Percentiles rank a stretch among this genome's conserved stretches.
Conservation (phyloP, 2,888 invertebrate species). For the Heliconius charithonia region DNA sequence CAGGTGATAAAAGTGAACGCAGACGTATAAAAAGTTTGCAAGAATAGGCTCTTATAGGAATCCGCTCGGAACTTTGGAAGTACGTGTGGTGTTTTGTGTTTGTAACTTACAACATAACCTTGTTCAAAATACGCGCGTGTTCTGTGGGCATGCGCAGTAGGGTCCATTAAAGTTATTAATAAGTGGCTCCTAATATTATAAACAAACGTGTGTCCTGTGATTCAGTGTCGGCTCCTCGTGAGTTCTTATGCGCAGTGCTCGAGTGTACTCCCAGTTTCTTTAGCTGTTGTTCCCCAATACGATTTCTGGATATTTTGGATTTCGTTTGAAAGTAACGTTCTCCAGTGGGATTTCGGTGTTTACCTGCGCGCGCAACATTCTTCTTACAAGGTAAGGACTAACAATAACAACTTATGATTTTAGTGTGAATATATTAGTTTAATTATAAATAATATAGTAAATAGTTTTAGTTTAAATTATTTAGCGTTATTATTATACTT, state of each 20-base stretch:
- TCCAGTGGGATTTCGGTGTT: constrained; percentile 81
- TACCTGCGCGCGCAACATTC: constrained; percentile 81
- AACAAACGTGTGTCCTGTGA: constrained; percentile 75
- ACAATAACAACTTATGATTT: background rate
- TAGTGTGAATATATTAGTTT: background rate
- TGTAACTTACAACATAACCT: constrained; percentile 78
- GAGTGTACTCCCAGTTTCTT: constrained; percentile 54
- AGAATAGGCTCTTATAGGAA: constrained; percentile 67
- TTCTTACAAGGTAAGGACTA: constrained; percentile 71
- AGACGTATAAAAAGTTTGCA: constrained; percentile 57
- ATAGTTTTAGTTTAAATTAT: constrained; percentile 13
- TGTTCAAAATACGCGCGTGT: constrained; percentile 78
- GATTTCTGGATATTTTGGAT: constrained; percentile 56
- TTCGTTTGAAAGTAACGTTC: constrained; percentile 72
- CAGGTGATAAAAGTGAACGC: constrained; percentile 52
- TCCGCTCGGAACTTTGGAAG: constrained; percentile 65
- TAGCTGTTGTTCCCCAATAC: constrained; percentile 48
- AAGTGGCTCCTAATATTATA: constrained; percentile 77
- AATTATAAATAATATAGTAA: background rate
- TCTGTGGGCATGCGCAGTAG: constrained; percentile 78
- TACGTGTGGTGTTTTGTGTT: constrained; percentile 65
- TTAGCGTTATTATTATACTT: constrained; percentile 46
- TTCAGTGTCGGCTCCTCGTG: constrained; percentile 63
- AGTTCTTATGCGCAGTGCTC: constrained; percentile 67
- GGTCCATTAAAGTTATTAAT: constrained; percentile 74